phyloP scores from a whole-genome alignment of 1,140 invertebrate genomes.

The Periplaneta americana region DNA sequence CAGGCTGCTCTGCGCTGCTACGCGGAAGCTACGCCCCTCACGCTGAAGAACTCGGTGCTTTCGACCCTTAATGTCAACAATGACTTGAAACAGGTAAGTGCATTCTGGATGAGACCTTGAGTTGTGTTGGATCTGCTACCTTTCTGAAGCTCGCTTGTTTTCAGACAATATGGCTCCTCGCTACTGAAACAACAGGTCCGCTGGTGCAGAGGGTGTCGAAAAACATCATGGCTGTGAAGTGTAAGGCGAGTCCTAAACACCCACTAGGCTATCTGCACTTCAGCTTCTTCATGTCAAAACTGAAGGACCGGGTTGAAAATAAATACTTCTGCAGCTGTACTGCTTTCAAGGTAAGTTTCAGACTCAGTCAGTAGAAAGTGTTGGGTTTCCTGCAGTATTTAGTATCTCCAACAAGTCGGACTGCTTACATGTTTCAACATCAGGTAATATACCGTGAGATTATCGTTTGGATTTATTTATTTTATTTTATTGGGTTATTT shows the following conservation, averaged over 20 bases:
- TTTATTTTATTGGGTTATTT: too few relatives aligned
- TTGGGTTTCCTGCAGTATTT: too few relatives aligned
- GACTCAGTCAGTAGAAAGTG: too few relatives aligned
- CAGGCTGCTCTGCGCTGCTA: slow-evolving; percentile 60
- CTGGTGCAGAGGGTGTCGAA: slow-evolving; percentile 73
- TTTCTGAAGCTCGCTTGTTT: background rate
- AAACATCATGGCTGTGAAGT: slow-evolving; percentile 72
- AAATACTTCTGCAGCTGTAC: slow-evolving; percentile 60
- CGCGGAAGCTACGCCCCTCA: slow-evolving; percentile 55
- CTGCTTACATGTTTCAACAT: too few relatives aligned
- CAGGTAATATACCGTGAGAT: too few relatives aligned
- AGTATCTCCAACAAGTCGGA: too few relatives aligned
- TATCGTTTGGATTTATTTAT: too few relatives aligned
- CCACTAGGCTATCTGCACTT: slow-evolving; percentile 73
- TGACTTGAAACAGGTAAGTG: slow-evolving; percentile 53
- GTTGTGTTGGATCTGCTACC: background rate
- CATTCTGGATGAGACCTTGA: background rate
- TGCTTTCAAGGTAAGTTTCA: slow-evolving; percentile 45
- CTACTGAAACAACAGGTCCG: slow-evolving; percentile 56
- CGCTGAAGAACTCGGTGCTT: slow-evolving; percentile 59
- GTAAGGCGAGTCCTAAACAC: slow-evolving; percentile 60
- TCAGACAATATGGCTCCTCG: slow-evolving; percentile 52
- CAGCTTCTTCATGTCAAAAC: slow-evolving; percentile 51
- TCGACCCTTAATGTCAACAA: slow-evolving; percentile 55
- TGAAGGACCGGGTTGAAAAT: slow-evolving; percentile 47